Base-by-base conservation (phyloP, 1,140 invertebrate genomes). In the Bombyx mandarina region DNA sequence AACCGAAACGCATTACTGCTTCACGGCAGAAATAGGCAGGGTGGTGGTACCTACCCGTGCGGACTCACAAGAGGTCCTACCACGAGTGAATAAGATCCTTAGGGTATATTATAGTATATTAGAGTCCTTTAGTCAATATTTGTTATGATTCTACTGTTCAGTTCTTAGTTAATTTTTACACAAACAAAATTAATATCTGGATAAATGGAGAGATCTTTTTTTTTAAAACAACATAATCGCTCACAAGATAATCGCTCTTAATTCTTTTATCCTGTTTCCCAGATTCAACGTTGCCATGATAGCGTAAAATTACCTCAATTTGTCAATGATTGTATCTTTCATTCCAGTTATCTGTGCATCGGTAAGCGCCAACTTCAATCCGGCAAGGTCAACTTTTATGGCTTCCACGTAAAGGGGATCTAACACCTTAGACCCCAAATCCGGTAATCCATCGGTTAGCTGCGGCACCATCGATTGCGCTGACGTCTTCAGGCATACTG, bases 341-440 rank as follows among this genome's bases (percentile, higher is more conserved):
- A 76, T 48, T 7, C 77, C 75, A 18, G 60, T 70, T 8, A 77
- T 58, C 0, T 59, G 43, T 7, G 59, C 58, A 49, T 76, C 61
- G 6, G 43, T 67, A 7, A 77, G 45, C 18, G 57, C 58, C 18
- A 76, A 54, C 18, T 73, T 74, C 22, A 77, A 54, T 3, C 75
- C 75, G 22, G 75, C 66, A 2, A 74, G 48, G 10, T 79, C 64
- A 8, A 79, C 54, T 10, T 69, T 68, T 7, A 71, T 62, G 1
- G 54, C 45, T 12, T 76, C 65, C 1, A 79, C 46, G 6, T 63
- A 54, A 60, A 79, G 65, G 0, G 58, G 48, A 12, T 79, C 77
- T 4, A 77, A 48, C 7, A 52, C 51, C 53, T 70, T 69, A n/a
- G 55, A 57, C 7, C 65, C 65, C 0, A 68, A 10, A 46, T 73